phyloP scores from a whole-genome alignment of 2,113 vertebrate genomes.

The Labrus mixtus region DNA sequence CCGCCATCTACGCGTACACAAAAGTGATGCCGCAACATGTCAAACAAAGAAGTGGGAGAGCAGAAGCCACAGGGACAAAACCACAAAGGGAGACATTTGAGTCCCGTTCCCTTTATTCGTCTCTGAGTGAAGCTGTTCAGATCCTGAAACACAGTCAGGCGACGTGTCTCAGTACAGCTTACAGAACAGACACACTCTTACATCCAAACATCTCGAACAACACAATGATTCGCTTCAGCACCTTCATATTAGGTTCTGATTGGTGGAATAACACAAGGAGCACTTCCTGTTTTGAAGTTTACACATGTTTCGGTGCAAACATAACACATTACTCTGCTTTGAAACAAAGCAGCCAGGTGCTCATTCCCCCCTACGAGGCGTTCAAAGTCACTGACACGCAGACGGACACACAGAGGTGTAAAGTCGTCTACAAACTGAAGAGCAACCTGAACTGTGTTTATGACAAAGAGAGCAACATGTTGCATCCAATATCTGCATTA shows the following conservation, averaged over 20 bases:
- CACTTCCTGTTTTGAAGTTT: conserved; percentile 39
- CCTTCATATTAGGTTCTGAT: conserved; percentile 44
- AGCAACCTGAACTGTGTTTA: conserved; percentile 63
- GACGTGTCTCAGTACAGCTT: conserved; percentile 33
- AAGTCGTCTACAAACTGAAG: conserved; percentile 37
- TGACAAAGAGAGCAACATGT: conserved; percentile 32
- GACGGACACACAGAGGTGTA: conserved; percentile 22
- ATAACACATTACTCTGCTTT: conserved; percentile 49
- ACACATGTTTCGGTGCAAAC: conserved; percentile 54
- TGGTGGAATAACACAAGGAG: background rate
- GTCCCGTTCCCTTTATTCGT: conserved; percentile 13
- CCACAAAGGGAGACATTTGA: background rate
- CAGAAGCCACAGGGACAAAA: background rate
- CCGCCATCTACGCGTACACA: conserved; percentile 49
- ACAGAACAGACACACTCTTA: conserved; percentile 27
- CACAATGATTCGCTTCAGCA: conserved; percentile 36
- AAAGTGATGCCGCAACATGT: background rate
- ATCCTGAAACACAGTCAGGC: conserved; percentile 53
- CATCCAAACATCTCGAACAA: conserved; percentile 16
- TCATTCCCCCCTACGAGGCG: conserved; percentile 63
- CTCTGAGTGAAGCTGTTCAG: conserved; percentile 48
- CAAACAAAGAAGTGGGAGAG: background rate
- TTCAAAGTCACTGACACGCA: conserved; percentile 43
- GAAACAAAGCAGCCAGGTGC: conserved; percentile 25
- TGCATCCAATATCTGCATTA: conserved; percentile 47